These are phyloP conservation scores for Aphelocoma californica DNA, from an alignment of 2,797 vertebrate species.

Conservation along the genomic window DNA sequence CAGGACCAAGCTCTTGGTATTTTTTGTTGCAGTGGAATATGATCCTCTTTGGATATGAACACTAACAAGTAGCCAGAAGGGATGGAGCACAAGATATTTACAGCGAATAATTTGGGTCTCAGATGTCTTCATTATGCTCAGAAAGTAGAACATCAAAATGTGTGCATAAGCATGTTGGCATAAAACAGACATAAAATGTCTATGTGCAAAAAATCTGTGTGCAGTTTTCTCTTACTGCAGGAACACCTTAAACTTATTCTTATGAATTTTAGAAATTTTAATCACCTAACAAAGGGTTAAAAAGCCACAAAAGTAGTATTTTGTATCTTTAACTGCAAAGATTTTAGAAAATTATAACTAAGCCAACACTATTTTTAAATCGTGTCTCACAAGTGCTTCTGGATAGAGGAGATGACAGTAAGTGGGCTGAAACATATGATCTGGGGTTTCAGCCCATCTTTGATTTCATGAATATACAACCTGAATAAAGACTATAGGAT, in stretches of 20 bases:
- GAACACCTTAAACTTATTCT: background rate
- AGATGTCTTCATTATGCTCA: constrained; percentile 19
- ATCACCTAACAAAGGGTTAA: background rate
- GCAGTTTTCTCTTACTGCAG: background rate
- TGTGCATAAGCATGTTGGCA: background rate
- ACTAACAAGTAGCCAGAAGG: constrained; percentile 18
- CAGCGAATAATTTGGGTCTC: background rate
- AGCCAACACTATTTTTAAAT: background rate
- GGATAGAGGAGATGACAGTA: background rate
- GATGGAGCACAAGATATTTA: background rate
- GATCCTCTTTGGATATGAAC: background rate
- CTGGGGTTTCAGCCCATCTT: background rate
- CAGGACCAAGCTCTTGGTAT: background rate
- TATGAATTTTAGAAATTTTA: background rate
- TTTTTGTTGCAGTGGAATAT: background rate
- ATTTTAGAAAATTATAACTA: background rate
- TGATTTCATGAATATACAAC: background rate
- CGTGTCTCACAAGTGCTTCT: background rate
- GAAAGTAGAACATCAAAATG: constrained; percentile 25
- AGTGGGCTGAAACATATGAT: background rate
- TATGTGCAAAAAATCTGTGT: background rate
- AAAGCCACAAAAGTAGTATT: background rate
- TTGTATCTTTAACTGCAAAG: background rate
- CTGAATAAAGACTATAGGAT: background rate
- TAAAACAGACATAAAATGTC: background rate